Base-by-base conservation (phyloP, 2,888 invertebrate genomes). In the Petrolisthes manimaculis region DNA sequence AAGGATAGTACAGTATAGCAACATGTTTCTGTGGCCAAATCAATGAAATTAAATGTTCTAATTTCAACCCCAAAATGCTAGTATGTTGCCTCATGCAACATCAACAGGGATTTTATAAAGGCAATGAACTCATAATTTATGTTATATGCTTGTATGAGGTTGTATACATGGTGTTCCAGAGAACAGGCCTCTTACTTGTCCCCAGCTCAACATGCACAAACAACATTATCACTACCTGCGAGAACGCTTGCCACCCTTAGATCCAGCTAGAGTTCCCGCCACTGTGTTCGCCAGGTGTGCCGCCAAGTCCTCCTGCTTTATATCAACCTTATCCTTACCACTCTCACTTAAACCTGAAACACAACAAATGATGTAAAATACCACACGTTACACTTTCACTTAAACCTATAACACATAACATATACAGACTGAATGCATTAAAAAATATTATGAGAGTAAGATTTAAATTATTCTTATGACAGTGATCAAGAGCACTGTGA, bases 211-310 rank as follows among this genome's bases (percentile, higher is more conserved):
- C 86, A 75, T 54, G 75, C 83, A 78, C 55, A 86, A 84, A 80
- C 71, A 78, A 69, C 79, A 80, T 51, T 67, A 86, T 75, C 89
- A 89, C 79, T 90, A 90, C 90, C 90, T 90, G 83, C 90, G 90
- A 83, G 89, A 89, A n/a, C 90, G 87, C 77, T 90, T 90, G 75
- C 89, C 90, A 74, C 89, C 84, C 78, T 90, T 90, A 21, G 87
- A 54, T 54, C 89, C 88, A 37, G 89, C 78, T 75, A 89, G 83
- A 80, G 89, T 78, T 37, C 79, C 83, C 56, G 89, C 89, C 21
- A 88, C 89, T 55, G 84, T 89, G 14, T 86, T 88, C 9, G 88
- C 80, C 14, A 89, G 86, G 69, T 86, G 88, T 51, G 86, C 78
- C 14, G 84, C 83, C 71, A 89, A 75, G n/a, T 90, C 90, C 55